phyloP scores from a whole-genome alignment of 2,888 invertebrate species.

The Agrotis segetum region DNA sequence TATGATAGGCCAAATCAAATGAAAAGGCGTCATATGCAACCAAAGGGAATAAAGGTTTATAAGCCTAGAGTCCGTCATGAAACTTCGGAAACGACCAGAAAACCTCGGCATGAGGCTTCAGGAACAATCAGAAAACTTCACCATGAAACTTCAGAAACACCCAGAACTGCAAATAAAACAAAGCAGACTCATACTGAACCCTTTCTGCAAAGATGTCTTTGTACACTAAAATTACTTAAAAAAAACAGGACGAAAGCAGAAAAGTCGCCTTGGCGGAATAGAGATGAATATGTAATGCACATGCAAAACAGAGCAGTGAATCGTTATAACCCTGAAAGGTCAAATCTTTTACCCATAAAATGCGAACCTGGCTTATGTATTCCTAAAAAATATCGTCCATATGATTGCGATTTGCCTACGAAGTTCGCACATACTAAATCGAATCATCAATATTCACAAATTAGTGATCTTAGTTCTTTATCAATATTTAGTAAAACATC shows the following conservation, averaged over 20 bases:
- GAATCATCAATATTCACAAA: constrained; percentile 19
- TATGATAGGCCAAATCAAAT: constrained; percentile 5
- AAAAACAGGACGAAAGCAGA: constrained; percentile 47
- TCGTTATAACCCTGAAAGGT: constrained; percentile 11
- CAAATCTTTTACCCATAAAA: constrained; percentile 48
- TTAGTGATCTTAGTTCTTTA: constrained; percentile 5
- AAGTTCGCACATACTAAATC: constrained; percentile 10
- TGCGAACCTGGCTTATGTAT: constrained; percentile 38
- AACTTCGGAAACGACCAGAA: constrained; percentile 18
- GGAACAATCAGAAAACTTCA: constrained; percentile 8
- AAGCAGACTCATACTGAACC: constrained; percentile 42
- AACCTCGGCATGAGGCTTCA: constrained; percentile 16
- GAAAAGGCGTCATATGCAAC: constrained; percentile 7
- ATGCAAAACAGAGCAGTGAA: constrained; percentile 39
- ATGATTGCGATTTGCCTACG: constrained; percentile 3
- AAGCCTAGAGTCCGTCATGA: constrained; percentile 36
- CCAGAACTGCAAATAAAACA: constrained; percentile 18
- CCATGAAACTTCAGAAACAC: constrained; percentile 19
- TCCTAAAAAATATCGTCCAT: constrained; percentile 23
- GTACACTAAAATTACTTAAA: constrained; percentile 49
- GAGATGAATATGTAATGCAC: constrained; percentile 33
- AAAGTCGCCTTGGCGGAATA: constrained; percentile 7
- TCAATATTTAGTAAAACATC: constrained; percentile 25
- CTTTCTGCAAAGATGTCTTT: constrained; percentile 52
- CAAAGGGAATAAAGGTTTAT: constrained; percentile 34